Percentiles rank a stretch among this genome's conserved stretches.
Evolutionary conservation across 2,113 vertebrate genomes (phyloP).

Genomic region (Gasterosteus aculeatus): DNA sequence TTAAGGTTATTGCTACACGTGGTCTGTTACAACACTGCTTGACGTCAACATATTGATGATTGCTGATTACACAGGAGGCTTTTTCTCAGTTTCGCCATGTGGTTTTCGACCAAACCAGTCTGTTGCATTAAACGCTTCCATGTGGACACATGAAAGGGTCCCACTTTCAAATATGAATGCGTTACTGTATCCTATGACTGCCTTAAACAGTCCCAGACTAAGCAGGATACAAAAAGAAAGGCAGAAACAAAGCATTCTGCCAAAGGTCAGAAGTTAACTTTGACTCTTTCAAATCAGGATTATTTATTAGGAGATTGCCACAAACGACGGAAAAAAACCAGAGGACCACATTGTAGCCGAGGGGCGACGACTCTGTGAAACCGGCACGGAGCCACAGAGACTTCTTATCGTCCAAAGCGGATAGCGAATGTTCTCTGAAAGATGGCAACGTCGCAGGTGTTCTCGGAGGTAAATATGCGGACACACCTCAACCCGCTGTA

Average conservation of each 20-base stretch:
- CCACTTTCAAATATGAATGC: too few relatives aligned
- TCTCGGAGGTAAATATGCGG: neutral
- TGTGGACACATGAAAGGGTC: too few relatives aligned
- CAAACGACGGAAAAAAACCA: neutral
- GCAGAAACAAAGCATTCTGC: neutral
- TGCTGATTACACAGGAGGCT: neutral
- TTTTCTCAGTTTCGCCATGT: neutral
- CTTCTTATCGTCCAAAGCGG: slow-evolving; percentile 1
- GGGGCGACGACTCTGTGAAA: neutral
- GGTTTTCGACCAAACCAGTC: neutral
- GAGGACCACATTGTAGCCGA: neutral
- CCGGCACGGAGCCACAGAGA: neutral
- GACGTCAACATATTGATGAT: neutral
- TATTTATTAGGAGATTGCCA: neutral
- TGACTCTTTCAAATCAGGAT: neutral
- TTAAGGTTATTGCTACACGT: neutral
- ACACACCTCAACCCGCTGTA: neutral
- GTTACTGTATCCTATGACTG: too few relatives aligned
- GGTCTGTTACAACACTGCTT: neutral
- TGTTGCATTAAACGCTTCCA: too few relatives aligned
- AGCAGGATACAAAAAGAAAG: too few relatives aligned
- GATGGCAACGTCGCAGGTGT: neutral
- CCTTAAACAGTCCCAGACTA: too few relatives aligned
- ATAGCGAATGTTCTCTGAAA: neutral
- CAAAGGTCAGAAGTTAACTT: neutral